Evolutionary conservation across 2,888 invertebrate species (phyloP), one percentile per base, ranked within the genome.

Genomic region (Drosophila merina): DNA sequence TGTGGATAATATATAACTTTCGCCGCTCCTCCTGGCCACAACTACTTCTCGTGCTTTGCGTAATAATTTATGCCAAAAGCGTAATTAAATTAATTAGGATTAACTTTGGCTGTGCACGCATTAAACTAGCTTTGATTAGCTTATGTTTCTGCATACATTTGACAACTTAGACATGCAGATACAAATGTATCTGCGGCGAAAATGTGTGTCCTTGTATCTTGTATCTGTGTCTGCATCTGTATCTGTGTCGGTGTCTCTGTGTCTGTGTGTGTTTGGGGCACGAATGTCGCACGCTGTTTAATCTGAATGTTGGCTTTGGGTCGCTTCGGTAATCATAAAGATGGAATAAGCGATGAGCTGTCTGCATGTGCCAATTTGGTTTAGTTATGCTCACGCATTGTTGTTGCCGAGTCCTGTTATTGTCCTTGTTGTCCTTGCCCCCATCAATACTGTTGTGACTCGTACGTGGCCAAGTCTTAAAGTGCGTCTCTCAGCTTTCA

Each of bases 71-170:
- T 87, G 86, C 88, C 83, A 74, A 72, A 81, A 77, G 80, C 86
- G 77, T 84, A 87, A 84, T 84, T 84, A 84, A 85, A 87, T 84
- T 87, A 84, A 84, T 84, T 84, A 87, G 87, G 86, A 84, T 84
- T 84, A 84, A 84, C 83, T 87, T 87, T 87, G 77, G 83, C 80
- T 75, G 88, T 80, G 80, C 86, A 76, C 76, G 87, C 87, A 83
- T 83, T 83, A 83, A 87, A 87, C 83, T 82, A 76, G 87, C 83
- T 87, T 87, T 83, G 87, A 83, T 83, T 87, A 87, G 83, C 87
- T 85, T 79, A 86, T 79, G 79, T 76, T 77, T 55, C 52, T 69
- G 64, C 69, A 54, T 66, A 73, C 69, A 75, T 72, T 57, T 63
- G 72, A 69, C 63, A 64, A 75, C 77, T 71, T 71, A 77, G 67